Evolutionary conservation across 2,797 vertebrate genomes (phyloP), one percentile per base, ranked within the genome.

Genomic region (Loris lydekkerianus): DNA sequence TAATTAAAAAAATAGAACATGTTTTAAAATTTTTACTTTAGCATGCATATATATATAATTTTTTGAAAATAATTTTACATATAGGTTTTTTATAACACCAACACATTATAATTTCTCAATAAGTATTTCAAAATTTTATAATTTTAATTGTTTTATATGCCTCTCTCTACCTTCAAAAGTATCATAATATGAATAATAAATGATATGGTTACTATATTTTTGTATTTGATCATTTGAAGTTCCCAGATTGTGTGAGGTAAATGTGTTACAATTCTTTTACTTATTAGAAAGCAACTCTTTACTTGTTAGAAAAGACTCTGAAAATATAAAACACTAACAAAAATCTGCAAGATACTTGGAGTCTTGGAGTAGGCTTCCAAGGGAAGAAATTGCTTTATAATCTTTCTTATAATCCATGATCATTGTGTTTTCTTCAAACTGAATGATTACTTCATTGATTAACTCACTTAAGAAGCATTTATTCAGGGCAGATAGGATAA

Each of bases 1-100:
- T 43, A 11, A 31, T 81, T 17, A 65, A 37, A 86, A 86, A 63
- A 72, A 20, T 43, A 82, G 73, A 73, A 56, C 21, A 4, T 11
- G 3, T n/a, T 73, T 65, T 34, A 4, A 43, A 73, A 81, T 43
- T 31, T 53, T 87, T 72, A 53, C 67, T 43, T 65, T 61, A 53
- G 4, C 43, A 29, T 63, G 29, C 21, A 43, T 63, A 18, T 43
- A 61, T 25, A 7, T 43, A 9, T 31, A 89, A 58, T 67, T 69
- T 89, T 77, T 89, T 37, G 20, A 70, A 85, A 61, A n/a, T 61
- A 37, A 2, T 67, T 82, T 90, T 61, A 46, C 70, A 78, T 70
- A 21, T 31, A 49, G 31, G 31, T 69, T 53, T 46, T 77, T 69
- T 70, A 43, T 89, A 94, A 76, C 11, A 70, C 3, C 5, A 78